Conservation (phyloP, 2,888 invertebrate species). For the Pterostichus madidus region DNA sequence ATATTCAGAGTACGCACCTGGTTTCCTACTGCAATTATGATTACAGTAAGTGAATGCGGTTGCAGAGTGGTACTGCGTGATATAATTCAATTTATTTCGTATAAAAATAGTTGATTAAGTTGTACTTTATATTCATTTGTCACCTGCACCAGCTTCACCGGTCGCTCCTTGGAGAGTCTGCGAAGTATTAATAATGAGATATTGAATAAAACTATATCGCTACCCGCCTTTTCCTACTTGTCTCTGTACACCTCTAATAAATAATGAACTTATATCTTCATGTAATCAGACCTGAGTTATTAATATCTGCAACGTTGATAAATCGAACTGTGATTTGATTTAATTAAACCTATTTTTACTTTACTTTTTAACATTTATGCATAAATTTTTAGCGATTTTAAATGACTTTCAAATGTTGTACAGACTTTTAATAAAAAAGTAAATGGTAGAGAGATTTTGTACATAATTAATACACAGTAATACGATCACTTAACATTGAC, state of each 20-base stretch:
- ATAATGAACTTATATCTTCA: slow-evolving; percentile 54
- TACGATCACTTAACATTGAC: too few relatives aligned
- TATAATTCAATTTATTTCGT: slow-evolving; percentile 57
- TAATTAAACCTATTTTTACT: slow-evolving; percentile 31
- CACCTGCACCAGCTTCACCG: slow-evolving; percentile 46
- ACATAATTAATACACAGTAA: too few relatives aligned
- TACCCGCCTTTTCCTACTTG: slow-evolving; percentile 54
- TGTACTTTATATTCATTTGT: slow-evolving; percentile 61
- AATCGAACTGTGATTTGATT: slow-evolving; percentile 33
- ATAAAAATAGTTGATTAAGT: slow-evolving; percentile 61
- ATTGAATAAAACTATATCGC: slow-evolving; percentile 47
- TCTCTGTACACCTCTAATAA: slow-evolving; percentile 56
- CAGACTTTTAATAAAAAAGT: too few relatives aligned
- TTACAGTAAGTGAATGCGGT: slow-evolving; percentile 32
- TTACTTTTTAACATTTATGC: background rate
- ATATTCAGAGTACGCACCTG: background rate
- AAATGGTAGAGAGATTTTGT: too few relatives aligned
- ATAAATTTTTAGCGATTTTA: background rate
- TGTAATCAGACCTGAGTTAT: slow-evolving; percentile 52
- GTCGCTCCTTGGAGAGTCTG: background rate
- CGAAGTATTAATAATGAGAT: slow-evolving; percentile 47
- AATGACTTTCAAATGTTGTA: too few relatives aligned
- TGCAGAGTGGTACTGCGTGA: slow-evolving; percentile 43
- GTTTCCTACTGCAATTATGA: slow-evolving; percentile 20
- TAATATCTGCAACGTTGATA: slow-evolving; percentile 52